Evolutionary conservation across 1,140 invertebrate species (phyloP).

Genomic region (Coelopa frigida): DNA sequence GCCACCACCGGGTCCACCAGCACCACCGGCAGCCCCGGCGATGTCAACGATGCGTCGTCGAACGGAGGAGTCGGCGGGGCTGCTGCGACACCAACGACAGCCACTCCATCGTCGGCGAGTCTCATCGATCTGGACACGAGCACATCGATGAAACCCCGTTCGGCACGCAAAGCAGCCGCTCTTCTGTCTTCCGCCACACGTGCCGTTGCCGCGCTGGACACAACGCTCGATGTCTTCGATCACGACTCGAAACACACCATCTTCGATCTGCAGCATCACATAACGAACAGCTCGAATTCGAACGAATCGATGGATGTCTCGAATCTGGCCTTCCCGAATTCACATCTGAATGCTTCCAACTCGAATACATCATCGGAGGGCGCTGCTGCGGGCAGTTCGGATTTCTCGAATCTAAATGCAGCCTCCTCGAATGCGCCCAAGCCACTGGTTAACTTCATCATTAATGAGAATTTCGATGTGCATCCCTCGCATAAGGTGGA

Average conservation of each 20-base stretch:
- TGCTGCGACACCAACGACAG: conserved; percentile 8
- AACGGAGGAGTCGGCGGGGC: conserved; percentile 9
- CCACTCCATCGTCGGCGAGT: conserved; percentile 9
- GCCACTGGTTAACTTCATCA: conserved; percentile 33
- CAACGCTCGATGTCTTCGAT: conserved; percentile 39
- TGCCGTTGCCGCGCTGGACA: conserved; percentile 23
- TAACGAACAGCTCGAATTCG: conserved; percentile 37
- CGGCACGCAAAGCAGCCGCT: conserved; percentile 35
- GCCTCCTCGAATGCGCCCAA: conserved; percentile 23
- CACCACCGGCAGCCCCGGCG: not conserved
- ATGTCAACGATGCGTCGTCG: not conserved
- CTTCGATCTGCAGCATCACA: conserved; percentile 40
- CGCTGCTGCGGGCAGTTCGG: conserved; percentile 30
- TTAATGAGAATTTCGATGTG: conserved; percentile 42
- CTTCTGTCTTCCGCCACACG: conserved; percentile 32
- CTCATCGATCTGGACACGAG: conserved; percentile 37
- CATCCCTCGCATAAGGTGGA: conserved; percentile 43
- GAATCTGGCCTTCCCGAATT: conserved; percentile 33
- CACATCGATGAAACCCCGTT: conserved; percentile 36
- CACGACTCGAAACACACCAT: conserved; percentile 41
- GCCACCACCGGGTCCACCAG: not conserved
- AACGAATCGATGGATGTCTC: conserved; percentile 35
- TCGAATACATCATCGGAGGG: conserved; percentile 42
- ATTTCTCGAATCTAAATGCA: conserved; percentile 20
- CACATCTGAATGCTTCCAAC: conserved; percentile 40